These are phyloP conservation scores for Hippoglossus hippoglossus DNA, from an alignment of 2,797 vertebrate genomes.

Conservation along the genomic window DNA sequence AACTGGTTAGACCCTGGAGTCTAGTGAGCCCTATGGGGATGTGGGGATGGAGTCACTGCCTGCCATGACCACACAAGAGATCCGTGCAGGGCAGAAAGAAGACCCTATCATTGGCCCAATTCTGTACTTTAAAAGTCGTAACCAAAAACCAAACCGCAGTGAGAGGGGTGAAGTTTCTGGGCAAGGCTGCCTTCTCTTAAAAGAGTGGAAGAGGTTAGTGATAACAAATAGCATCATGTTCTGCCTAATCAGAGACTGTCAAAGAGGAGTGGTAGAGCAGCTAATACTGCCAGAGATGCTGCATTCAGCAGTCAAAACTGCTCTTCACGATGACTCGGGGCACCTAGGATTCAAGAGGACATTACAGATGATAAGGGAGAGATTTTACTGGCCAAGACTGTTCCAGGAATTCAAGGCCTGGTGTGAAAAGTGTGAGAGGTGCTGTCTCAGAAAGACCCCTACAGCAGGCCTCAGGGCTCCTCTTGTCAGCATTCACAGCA, in stretches of 20 bases:
- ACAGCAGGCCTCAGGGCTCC: slow-evolving; percentile 32
- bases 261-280: slow-evolving; percentile 39
- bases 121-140: background rate
- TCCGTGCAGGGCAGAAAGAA: background rate
- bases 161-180: background rate
- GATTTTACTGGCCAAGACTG: slow-evolving; percentile 56
- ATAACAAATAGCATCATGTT: slow-evolving; percentile 41
- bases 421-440: slow-evolving; percentile 56
- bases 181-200: slow-evolving; percentile 26
- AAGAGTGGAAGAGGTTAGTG: slow-evolving; percentile 51
- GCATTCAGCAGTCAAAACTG: slow-evolving; percentile 1
- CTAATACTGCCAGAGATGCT: slow-evolving; percentile 35
- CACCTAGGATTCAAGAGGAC: slow-evolving; percentile 52
- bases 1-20: too few species aligned
- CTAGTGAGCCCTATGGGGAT: slow-evolving; percentile 9
- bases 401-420: slow-evolving; percentile 54
- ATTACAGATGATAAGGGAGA: slow-evolving; percentile 34
- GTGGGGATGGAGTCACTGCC: slow-evolving; percentile 19
- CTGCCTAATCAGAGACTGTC: background rate
- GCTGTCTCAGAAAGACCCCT: slow-evolving; percentile 55
- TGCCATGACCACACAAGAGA: slow-evolving; percentile 24
- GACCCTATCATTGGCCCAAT: slow-evolving; percentile 21
- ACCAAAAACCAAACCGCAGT: slow-evolving; percentile 10
- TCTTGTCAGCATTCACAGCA: slow-evolving; percentile 53
- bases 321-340: slow-evolving; percentile 37